Conservation (phyloP, 2,113 vertebrate species). For the Atlantisia rogersi region DNA sequence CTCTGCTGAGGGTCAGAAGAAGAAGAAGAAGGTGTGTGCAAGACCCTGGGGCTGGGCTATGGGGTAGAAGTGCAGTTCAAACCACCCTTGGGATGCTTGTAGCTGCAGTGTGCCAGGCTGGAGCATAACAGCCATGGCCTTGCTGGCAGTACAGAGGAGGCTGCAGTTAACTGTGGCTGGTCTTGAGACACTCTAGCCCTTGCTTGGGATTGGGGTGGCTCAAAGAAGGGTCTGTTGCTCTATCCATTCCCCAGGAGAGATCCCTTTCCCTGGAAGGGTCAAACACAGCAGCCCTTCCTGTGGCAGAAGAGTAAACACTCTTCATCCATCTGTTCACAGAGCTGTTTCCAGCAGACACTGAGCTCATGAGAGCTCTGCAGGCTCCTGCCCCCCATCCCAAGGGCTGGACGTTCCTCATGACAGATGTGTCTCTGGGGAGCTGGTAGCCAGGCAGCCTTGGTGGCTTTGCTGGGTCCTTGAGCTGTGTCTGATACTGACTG, state of each 20-base stretch:
- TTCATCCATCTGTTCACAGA: background rate
- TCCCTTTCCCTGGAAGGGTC: background rate
- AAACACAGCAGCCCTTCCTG: background rate
- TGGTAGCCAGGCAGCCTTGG: background rate
- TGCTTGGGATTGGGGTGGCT: background rate
- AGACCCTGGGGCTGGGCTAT: background rate
- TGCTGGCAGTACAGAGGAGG: background rate
- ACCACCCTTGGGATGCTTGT: fast-evolving
- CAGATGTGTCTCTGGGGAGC: background rate
- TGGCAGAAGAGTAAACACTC: background rate
- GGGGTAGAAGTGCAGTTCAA: background rate
- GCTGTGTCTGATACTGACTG: background rate
- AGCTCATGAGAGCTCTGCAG: background rate
- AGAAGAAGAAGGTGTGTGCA: conserved; percentile 73
- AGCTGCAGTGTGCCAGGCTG: background rate
- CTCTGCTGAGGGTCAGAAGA: conserved; percentile 63
- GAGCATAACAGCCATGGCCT: background rate
- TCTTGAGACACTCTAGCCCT: background rate
- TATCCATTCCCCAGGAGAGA: background rate
- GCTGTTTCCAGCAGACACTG: background rate
- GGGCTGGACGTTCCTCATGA: background rate
- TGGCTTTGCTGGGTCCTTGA: background rate
- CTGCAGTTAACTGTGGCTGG: background rate
- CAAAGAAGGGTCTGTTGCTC: background rate
- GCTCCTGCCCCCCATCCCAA: background rate